A percentile compares a stretch with the other conserved stretches of the same genome.
Evolutionary conservation across 1,140 invertebrate species (phyloP).

Genomic region (Yoshiicerus persimilis): DNA sequence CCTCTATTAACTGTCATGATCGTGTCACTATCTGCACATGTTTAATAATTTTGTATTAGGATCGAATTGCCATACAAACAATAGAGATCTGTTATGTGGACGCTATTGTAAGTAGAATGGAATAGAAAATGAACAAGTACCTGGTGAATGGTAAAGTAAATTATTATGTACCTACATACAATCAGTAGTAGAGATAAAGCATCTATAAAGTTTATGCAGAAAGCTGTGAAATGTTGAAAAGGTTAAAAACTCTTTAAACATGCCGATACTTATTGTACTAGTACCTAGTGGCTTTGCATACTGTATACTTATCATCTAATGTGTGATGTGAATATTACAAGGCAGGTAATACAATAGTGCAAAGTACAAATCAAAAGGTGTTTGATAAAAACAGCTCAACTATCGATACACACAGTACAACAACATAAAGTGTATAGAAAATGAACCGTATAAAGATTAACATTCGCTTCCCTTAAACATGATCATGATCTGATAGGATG

Average conservation of each 20-base stretch:
- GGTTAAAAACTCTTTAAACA: conserved; percentile 7
- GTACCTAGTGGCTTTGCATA: background rate
- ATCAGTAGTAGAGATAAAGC: no score
- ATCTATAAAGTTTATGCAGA: background rate
- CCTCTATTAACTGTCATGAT: no score
- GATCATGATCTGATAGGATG: conserved; percentile 16
- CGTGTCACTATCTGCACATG: no score
- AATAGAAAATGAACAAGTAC: background rate
- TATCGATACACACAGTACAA: background rate
- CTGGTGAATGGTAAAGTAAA: background rate
- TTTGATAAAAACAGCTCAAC: background rate
- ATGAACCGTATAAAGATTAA: background rate
- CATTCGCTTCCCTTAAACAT: conserved; percentile 1
- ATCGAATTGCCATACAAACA: background rate
- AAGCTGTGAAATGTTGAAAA: conserved; percentile 14
- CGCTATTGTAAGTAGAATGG: background rate
- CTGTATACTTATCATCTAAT: background rate
- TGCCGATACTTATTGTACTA: background rate
- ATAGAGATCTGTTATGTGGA: background rate
- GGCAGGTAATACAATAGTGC: background rate
- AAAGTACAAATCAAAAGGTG: background rate
- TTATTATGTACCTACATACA: background rate
- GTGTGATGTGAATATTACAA: background rate
- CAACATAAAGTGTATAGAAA: background rate
- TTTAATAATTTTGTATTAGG: background rate